Evolutionary conservation across 2,113 vertebrate genomes (phyloP), one percentile per base, ranked within the genome.

Genomic region (Notarius quadriscutis): DNA sequence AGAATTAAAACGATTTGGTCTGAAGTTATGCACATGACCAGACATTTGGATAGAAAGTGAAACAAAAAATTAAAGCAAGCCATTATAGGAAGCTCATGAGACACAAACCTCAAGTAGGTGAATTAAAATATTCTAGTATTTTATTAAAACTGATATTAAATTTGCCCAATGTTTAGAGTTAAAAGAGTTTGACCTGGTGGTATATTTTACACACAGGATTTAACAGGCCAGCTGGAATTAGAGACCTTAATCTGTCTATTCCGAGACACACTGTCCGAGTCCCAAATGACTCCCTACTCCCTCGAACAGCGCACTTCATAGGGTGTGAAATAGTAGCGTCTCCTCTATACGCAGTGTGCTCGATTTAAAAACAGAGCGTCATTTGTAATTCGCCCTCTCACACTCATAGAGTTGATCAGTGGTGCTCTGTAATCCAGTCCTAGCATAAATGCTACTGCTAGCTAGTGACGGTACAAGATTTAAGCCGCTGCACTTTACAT

Each of bases 371-470:
- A 65, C 53, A 0, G 0, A 9, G 4, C 0, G 10, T 11, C 7
- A 12, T 7, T 41, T 58, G 50, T 6, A 67, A 84, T 84, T 20
- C 17, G 3, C 4, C 27, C 3, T 0, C 18, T 6, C n/a, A 18
- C 51, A 22, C 41, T 53, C 84, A 82, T 81, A 84, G 87, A 84
- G 53, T 30, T 30, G 1, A 30, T 83, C 84, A 87, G 79, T 80
- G 65, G n/a, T 27, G 75, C 77, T 79, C n/a, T n/a, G 77, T 89
- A 89, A 90, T 90, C 91, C 89, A 79, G 63, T 78, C 77, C 25
- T 88, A 89, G 88, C 82, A 41, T n/a, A 79, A 34, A 72, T 65
- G 83, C 41, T 85, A 87, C 57, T 8, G 71, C 83, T 85, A 86
- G 55, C 72, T 69, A 53, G 53, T 80, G 72, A 62, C 41, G 69